Percentiles rank a stretch among this genome's conserved stretches.
Conservation (phyloP, 2,888 invertebrate species). For the Syrista parreyssii region DNA sequence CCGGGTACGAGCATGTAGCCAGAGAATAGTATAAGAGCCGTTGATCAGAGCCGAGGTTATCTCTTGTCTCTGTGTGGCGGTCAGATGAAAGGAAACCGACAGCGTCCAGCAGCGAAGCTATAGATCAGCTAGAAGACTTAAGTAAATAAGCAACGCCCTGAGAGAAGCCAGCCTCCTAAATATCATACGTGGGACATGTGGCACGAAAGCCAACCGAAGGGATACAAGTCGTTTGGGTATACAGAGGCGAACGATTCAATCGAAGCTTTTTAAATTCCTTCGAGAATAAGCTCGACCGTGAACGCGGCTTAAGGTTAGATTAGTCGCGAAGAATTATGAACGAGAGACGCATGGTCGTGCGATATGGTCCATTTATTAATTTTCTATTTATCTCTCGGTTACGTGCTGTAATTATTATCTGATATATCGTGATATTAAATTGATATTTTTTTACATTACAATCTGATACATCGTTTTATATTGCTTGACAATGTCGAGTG, state of each 20-base stretch:
- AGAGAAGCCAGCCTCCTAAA: slow-evolving; percentile 23
- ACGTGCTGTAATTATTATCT: background rate
- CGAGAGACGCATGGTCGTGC: background rate
- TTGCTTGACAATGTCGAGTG: no score
- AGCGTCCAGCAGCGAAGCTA: slow-evolving; percentile 54
- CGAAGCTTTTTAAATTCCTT: background rate
- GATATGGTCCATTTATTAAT: background rate
- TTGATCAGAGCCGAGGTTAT: slow-evolving; percentile 50
- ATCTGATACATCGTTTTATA: no score
- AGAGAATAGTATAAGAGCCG: slow-evolving; percentile 31
- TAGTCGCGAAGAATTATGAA: background rate
- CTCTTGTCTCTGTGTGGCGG: slow-evolving; percentile 49
- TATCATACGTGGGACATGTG: slow-evolving; percentile 19
- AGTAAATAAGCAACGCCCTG: slow-evolving; percentile 58
- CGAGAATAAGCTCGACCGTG: background rate
- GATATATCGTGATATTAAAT: no score
- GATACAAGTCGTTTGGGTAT: background rate
- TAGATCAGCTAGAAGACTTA: slow-evolving; percentile 57
- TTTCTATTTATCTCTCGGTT: background rate
- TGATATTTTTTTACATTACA: no score
- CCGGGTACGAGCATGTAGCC: slow-evolving; percentile 40
- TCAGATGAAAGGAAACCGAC: slow-evolving; percentile 56
- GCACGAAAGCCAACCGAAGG: background rate
- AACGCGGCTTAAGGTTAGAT: background rate
- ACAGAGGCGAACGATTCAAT: slow-evolving; percentile 34